Evolutionary conservation across 1,140 invertebrate species (phyloP).

Genomic region (Drosophila bocki): DNA sequence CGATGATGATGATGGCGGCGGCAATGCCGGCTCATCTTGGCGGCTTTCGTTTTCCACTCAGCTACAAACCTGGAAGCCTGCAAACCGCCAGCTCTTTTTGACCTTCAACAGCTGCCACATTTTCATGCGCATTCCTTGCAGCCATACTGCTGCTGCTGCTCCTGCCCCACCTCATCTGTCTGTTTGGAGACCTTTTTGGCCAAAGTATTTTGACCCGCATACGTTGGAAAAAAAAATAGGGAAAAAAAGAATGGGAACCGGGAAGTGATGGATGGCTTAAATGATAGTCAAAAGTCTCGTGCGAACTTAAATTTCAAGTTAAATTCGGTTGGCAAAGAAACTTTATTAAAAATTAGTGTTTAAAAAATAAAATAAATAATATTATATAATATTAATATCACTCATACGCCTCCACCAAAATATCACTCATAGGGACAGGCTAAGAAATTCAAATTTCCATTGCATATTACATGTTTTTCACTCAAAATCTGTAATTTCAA

Average conservation of each 20-base stretch:
- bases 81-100: slow-evolving; percentile 41
- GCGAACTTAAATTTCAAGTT: slow-evolving; percentile 6
- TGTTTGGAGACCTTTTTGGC: slow-evolving; percentile 45
- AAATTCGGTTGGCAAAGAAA: neutral
- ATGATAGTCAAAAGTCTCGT: slow-evolving; percentile 10
- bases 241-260: neutral
- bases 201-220: slow-evolving; percentile 72
- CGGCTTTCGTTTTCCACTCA: slow-evolving; percentile 29
- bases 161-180: slow-evolving; percentile 2
- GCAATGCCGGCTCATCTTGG: slow-evolving; percentile 37
- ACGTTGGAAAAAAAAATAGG: slow-evolving; percentile 21
- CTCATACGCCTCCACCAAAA: slow-evolving; percentile 7
- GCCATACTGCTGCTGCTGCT: neutral
- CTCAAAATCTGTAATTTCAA: neutral
- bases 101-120: slow-evolving; percentile 79
- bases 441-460: neutral
- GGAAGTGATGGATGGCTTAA: slow-evolving; percentile 59
- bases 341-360: neutral
- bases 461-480: neutral
- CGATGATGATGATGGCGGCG: slow-evolving; percentile 25
- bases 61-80: neutral
- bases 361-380: neutral
- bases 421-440: neutral
- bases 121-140: slow-evolving; percentile 58
- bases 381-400: neutral